Evolutionary conservation across 2,888 invertebrate genomes (phyloP), one percentile per base, ranked within the genome.

Genomic region (Ormyrus rosae): DNA sequence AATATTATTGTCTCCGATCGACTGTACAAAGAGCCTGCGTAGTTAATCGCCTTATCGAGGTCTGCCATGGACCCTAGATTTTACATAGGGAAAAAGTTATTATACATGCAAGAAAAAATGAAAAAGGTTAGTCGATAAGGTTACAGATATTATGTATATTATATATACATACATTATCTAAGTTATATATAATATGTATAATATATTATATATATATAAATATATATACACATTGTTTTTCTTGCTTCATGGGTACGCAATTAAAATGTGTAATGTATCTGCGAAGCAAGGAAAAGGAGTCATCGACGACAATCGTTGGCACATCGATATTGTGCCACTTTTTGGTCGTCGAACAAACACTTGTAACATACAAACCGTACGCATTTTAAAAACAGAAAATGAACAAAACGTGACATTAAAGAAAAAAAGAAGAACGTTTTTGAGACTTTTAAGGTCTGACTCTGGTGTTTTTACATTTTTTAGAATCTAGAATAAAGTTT

Each of bases 11-110:
- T 81, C 74, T 74, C 61, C 74, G 58, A 81, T 65, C 86, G 86
- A 89, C 85, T 89, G 89, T 90, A 90, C 90, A 90, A 89, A 88
- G 69, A 85, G 86, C 87, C 87, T 86, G 87, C 84, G 86, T 90
- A 89, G 87, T 88, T 87, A 85, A 85, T 86, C 88, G 89, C 89
- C 89, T 90, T 89, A 88, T 87, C 84, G 86, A 89, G 86, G 87
- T 87, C 86, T 86, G 85, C 85, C 72, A 84, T 86, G 87, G 88
- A 86, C 86, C 87, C 85, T 88, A 88, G 86, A 86, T 71, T 82
- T 81, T 78, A 74, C 60, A 78, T 85, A 84, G 84, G 70, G 74
- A 70, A 63, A 79, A 81, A 82, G 74, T 82, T 84, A 91, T 85
- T 92, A 91, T 84, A 86, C 84, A 87, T 85, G 61, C 50, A 75